Base-by-base conservation (phyloP, 2,797 vertebrate genomes). In the Helostoma temminkii region DNA sequence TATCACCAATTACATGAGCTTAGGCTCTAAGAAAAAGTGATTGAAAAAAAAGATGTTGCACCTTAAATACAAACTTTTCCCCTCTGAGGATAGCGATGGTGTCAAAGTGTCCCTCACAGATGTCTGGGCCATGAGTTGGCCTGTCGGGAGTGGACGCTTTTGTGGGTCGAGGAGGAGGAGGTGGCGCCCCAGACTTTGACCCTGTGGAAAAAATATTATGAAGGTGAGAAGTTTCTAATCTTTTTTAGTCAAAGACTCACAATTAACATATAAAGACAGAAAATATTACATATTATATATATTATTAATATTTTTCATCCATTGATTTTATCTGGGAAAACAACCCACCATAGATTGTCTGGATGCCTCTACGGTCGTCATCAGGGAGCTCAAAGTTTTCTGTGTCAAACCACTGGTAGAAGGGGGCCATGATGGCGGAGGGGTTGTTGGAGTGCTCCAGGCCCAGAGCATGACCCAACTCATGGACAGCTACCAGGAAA, bases 1-100 rank as follows among this genome's bases (percentile, higher is more conserved):
- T 41, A 8, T 19, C n/a, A 42, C 19, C 2, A 12, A 4, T 11
- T 18, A 2, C 12, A 9, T 45, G 3, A 10, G 9, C 18, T 19
- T n/a, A 42, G 19, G 2, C 39, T 67, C 34, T 25, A 9, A 26
- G 28, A 71, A 42, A 9, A 22, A 9, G n/a, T n/a, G n/a, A n/a
- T n/a, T n/a, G n/a, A n/a, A n/a, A n/a, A n/a, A n/a, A n/a, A n/a
- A 21, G 9, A 21, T 22, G 5, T 45, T 22, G 30, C 77, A 98
- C 97, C 96, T 98, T 98, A 84, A 98, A 98, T 26, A 97, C 95
- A 82, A 98, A 97, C 95, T 95, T 97, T 74, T 98, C 97, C 60
- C 96, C 97, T 57, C 97, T 91, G 32, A 98, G 93, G 76, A 95
- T 63, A 2, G 96, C 94, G 8, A 97, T 94, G 0, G 96, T 97